Percentiles rank a stretch among this genome's conserved stretches.
Conservation (phyloP, 1,140 invertebrate genomes). For the Babylonia areolata region DNA sequence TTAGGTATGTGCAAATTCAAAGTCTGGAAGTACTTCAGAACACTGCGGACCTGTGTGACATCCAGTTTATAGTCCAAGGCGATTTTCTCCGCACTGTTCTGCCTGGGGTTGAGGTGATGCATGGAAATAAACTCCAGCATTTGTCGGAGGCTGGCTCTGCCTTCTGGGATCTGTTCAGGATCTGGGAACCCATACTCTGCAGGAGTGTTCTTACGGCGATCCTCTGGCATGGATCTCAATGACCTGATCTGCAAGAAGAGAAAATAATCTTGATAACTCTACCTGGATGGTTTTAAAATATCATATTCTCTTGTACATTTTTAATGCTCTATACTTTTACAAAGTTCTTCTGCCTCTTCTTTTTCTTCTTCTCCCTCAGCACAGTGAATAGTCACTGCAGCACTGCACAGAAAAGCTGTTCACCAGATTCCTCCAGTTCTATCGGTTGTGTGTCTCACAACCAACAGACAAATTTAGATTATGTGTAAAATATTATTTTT, state of each 20-base stretch:
- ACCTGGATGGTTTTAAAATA: too few relatives aligned
- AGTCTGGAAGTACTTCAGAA: constrained; percentile 49
- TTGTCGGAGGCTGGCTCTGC: constrained; percentile 74
- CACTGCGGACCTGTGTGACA: constrained; percentile 69
- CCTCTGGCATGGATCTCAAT: constrained; percentile 74
- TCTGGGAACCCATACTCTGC: constrained; percentile 74
- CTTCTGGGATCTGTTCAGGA: constrained; percentile 65
- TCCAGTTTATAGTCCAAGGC: constrained; percentile 83
- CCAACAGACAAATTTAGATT: too few relatives aligned
- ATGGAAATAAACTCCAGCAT: constrained; percentile 80
- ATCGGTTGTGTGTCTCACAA: too few relatives aligned
- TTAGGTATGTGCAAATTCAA: constrained; percentile 50
- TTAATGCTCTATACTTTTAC: too few relatives aligned
- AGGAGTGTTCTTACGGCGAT: constrained; percentile 68
- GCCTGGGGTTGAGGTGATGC: constrained; percentile 80
- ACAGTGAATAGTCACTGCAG: too few relatives aligned
- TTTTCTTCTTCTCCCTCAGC: too few relatives aligned
- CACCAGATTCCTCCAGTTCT: too few relatives aligned
- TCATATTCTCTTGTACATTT: too few relatives aligned
- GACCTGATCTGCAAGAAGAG: constrained; percentile 27
- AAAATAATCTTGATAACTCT: not conserved
- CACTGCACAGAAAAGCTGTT: too few relatives aligned
- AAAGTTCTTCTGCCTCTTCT: too few relatives aligned
- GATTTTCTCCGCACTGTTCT: constrained; percentile 79
- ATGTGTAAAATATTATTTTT: too few relatives aligned